These are phyloP conservation scores for Portevinia maculata DNA, from an alignment of 2,888 invertebrate species.

Conservation along the genomic window DNA sequence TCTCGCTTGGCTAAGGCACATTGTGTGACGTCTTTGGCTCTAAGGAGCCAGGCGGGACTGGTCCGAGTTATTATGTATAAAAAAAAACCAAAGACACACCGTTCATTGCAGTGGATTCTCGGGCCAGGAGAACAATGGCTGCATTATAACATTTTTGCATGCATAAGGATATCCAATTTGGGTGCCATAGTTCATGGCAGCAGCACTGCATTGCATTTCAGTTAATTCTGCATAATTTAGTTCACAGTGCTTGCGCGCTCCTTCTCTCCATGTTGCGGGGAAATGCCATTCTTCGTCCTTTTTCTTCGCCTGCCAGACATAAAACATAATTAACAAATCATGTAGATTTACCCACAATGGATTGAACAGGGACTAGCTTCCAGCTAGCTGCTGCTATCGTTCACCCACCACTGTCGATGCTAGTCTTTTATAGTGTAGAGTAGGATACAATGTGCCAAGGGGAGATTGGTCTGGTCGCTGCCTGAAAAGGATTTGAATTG, in stretches of 20 bases:
- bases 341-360: constrained; percentile 49
- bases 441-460: constrained; percentile 9
- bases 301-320: constrained; percentile 31
- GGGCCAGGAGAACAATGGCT: constrained; percentile 56
- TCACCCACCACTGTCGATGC: constrained; percentile 1
- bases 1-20: constrained; percentile 63
- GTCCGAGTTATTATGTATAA: not conserved
- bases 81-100: constrained; percentile 53
- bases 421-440: not conserved
- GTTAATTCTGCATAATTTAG: constrained; percentile 67
- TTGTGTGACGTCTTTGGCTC: not conserved
- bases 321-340: constrained; percentile 68
- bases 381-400: constrained; percentile 19
- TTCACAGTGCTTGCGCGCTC: constrained; percentile 4
- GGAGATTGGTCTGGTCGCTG: constrained; percentile 17
- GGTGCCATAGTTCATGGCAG: constrained; percentile 54
- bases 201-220: constrained; percentile 58
- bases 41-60: not conserved
- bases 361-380: constrained; percentile 10
- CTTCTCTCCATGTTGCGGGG: not conserved
- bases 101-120: constrained; percentile 41
- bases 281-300: constrained; percentile 4
- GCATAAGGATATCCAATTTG: constrained; percentile 48
- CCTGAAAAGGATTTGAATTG: constrained; percentile 43
- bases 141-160: constrained; percentile 59